Evolutionary conservation across 2,113 vertebrate genomes (phyloP), one percentile per base, ranked within the genome.

Genomic region (Salvelinus namaycush): DNA sequence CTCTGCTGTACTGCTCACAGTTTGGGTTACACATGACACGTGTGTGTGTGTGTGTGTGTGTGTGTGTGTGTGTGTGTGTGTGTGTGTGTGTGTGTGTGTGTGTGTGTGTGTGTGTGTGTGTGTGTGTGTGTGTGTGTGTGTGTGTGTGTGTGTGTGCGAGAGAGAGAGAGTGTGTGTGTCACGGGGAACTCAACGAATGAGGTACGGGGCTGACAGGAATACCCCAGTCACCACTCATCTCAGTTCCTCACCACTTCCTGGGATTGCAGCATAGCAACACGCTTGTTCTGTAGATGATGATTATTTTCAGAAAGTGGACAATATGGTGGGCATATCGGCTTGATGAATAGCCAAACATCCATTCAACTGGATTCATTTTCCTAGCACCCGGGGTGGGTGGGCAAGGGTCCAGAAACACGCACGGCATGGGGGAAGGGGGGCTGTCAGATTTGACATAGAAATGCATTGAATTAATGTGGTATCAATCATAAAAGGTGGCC

Each of bases 291-390:
- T 18, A 29, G 9, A 9, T 66, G 26, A 16, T 27, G 7, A n/a
- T 44, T 44, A 0, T 66, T 66, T 12, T 66, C 13, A 29, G 13
- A 27, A 27, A 9, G 4, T 12, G 9, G 26, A 8, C 26, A 66
- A 29, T 14, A 12, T 16, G 22, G 26, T 13, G 64, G 64, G 2
- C 7, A 9, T 44, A 44, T 44, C 1, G 39, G 39, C 39, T 44
- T 44, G 39, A 44, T 44, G 39, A 44, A 44, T 2, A 44, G 39
- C 8, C 39, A 44, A 44, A 44, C 39, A 9, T 44, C 59, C 20
- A 62, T 22, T 62, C 20, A 79, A 86, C 67, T 7, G 59, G 49
- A 72, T 60, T 65, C 5, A 70, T 71, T 67, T 82, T 66, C 78
- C 70, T 76, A 75, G 31, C 49, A 65, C 31, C 13, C 14, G 1